These are phyloP conservation scores for Cephus spinipes DNA, from an alignment of 2,888 invertebrate genomes.

Conservation along the genomic window DNA sequence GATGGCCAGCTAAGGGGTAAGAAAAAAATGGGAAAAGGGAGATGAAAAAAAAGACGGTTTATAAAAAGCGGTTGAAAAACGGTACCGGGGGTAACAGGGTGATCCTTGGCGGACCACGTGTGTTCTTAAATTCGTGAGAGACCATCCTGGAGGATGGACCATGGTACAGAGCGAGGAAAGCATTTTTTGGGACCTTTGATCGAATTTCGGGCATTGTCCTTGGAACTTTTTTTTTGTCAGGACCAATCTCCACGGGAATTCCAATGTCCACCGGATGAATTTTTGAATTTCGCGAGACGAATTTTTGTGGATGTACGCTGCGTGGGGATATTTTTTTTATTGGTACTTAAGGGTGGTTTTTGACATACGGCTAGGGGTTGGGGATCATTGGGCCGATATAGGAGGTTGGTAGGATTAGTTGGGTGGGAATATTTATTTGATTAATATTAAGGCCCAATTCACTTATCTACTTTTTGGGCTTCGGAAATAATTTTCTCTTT, in stretches of 20 bases:
- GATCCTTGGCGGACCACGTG: conserved; percentile 54
- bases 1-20: conserved; percentile 70
- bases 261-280: not conserved
- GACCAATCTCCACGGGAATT: conserved; percentile 4
- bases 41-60: conserved; percentile 46
- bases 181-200: conserved; percentile 49
- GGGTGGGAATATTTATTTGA: not conserved
- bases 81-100: conserved; percentile 34
- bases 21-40: conserved; percentile 52
- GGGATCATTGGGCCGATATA: not conserved
- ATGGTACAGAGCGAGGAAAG: conserved; percentile 23
- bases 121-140: conserved; percentile 51
- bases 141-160: conserved; percentile 19
- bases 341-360: not conserved
- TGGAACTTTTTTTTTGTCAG: conserved; percentile 12
- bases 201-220: conserved; percentile 62
- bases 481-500: conserved; percentile 27
- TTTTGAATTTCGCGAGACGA: not conserved
- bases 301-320: not conserved
- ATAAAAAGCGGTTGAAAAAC: conserved; percentile 63
- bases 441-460: not conserved
- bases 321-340: not conserved
- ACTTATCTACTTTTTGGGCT: not conserved
- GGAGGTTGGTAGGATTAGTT: not conserved
- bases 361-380: not conserved